Conservation (phyloP, 1,140 invertebrate species). For the Caerostris extrusa region DNA sequence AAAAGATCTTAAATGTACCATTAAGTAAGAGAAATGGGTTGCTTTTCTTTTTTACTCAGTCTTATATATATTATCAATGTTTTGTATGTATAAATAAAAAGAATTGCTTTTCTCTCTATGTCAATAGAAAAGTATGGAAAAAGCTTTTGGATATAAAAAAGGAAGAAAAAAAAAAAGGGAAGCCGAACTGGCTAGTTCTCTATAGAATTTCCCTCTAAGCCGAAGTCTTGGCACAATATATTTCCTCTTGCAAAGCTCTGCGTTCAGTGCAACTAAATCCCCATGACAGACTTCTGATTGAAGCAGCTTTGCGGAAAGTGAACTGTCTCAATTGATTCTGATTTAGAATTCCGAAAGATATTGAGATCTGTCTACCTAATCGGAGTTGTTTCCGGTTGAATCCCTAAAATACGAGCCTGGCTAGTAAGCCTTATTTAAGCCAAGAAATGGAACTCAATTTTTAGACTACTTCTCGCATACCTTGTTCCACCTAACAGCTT, state of each 20-base stretch:
- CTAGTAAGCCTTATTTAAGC: slow-evolving; percentile 23
- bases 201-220: background rate
- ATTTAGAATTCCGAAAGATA: slow-evolving; percentile 54
- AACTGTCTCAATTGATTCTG: slow-evolving; percentile 59
- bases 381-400: background rate
- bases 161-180: background rate
- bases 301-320: slow-evolving; percentile 47
- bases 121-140: background rate
- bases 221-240: background rate
- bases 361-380: slow-evolving; percentile 41
- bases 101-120: background rate
- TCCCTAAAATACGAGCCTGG: background rate
- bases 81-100: background rate
- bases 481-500: background rate
- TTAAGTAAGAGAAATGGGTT: background rate
- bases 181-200: background rate
- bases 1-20: background rate
- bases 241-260: background rate
- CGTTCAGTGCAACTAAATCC: slow-evolving; percentile 33
- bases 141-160: background rate
- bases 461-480: background rate
- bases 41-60: background rate
- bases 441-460: background rate
- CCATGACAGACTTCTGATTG: slow-evolving; percentile 53
- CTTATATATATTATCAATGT: background rate